Conservation (phyloP, 1,140 invertebrate genomes). For the Grapholita molesta region DNA sequence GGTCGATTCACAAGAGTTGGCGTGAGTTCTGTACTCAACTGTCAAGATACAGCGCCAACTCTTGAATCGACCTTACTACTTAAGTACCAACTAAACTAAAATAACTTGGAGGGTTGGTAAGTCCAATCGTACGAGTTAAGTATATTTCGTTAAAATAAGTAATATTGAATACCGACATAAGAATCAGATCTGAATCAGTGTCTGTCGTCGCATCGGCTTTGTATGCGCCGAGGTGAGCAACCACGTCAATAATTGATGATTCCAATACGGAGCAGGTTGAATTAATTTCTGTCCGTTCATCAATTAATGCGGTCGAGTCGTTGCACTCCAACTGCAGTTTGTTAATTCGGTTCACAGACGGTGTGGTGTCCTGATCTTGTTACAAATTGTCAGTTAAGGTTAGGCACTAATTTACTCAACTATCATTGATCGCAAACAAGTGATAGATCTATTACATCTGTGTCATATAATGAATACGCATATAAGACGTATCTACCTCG, state of each 20-base stretch:
- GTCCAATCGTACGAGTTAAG: too few relatives aligned
- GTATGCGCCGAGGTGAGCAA: neutral
- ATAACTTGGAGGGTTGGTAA: too few relatives aligned
- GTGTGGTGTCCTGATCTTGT: neutral
- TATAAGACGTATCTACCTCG: too few relatives aligned
- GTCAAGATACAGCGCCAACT: too few relatives aligned
- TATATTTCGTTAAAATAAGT: neutral
- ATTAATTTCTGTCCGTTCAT: neutral
- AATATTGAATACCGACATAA: neutral
- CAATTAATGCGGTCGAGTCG: neutral
- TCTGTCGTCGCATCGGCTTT: neutral
- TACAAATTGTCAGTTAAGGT: neutral
- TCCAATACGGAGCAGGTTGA: neutral
- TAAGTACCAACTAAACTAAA: too few relatives aligned
- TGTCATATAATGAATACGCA: too few relatives aligned
- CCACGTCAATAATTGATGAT: neutral
- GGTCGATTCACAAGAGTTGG: too few relatives aligned
- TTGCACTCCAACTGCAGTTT: neutral
- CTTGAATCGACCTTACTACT: too few relatives aligned
- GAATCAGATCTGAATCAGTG: neutral
- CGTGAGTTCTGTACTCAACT: too few relatives aligned
- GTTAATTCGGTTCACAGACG: neutral
- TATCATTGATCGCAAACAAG: too few relatives aligned
- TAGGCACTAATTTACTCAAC: too few relatives aligned
- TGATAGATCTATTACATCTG: too few relatives aligned